phyloP scores from a whole-genome alignment of 2,888 invertebrate species.

The Drosophila mulleri region DNA sequence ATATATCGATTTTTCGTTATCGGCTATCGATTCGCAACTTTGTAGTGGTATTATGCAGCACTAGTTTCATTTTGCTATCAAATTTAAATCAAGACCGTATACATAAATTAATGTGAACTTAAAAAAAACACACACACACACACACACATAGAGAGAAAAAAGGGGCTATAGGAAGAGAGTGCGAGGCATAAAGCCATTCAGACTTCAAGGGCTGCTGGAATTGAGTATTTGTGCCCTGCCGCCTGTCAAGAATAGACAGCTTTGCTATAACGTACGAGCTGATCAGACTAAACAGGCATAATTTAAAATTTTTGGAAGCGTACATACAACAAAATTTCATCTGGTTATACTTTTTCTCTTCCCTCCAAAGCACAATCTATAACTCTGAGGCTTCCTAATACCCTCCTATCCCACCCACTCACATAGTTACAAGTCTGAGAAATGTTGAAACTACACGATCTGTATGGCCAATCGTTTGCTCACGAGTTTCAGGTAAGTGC shows the following conservation, averaged over 20 bases:
- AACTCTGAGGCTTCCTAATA: conserved; percentile 18
- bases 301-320: conserved; percentile 29
- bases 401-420: conserved; percentile 5
- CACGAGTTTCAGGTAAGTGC: conserved; percentile 51
- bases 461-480: conserved; percentile 45
- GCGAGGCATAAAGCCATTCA: no score
- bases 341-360: conserved; percentile 21
- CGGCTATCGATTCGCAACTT: no score
- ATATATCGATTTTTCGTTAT: background rate
- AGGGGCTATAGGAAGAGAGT: no score
- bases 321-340: conserved; percentile 28
- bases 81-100: background rate
- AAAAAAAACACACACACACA: no score
- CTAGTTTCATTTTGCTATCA: background rate
- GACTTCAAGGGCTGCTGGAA: conserved; percentile 9
- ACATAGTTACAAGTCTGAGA: background rate
- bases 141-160: background rate
- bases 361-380: conserved; percentile 18
- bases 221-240: background rate
- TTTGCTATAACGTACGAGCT: conserved; percentile 10
- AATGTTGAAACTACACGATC: conserved; percentile 42
- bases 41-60: background rate
- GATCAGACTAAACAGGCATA: conserved; percentile 17
- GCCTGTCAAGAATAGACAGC: conserved; percentile 6
- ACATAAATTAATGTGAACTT: background rate